A percentile compares a stretch with the other conserved stretches of the same genome.
Evolutionary conservation across 2,888 invertebrate genomes (phyloP).

Genomic region (Diarsia dahlii): DNA sequence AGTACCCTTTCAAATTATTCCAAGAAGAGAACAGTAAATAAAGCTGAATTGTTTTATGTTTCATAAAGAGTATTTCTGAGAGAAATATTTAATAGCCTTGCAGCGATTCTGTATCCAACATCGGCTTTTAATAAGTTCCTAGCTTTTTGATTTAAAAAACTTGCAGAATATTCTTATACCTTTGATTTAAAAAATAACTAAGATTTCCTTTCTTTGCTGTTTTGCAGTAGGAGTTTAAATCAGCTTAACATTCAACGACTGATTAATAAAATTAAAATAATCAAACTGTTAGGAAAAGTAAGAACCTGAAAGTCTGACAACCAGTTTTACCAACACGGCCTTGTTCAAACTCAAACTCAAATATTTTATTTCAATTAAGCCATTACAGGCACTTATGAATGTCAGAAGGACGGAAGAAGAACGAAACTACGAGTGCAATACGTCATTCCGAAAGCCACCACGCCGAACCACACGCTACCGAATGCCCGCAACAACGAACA

Average conservation of each 20-base stretch:
- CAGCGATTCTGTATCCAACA: slow-evolving; percentile 30
- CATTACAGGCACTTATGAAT: no score
- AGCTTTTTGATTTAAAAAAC: slow-evolving; percentile 13
- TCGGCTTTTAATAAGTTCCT: slow-evolving; percentile 45
- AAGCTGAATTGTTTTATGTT: slow-evolving; percentile 13
- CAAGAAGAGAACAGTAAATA: background rate
- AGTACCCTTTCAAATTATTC: background rate
- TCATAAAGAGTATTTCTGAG: slow-evolving; percentile 12
- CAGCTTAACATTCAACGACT: no score
- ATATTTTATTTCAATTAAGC: no score
- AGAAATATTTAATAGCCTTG: slow-evolving; percentile 15
- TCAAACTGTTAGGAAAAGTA: background rate
- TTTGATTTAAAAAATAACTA: slow-evolving; percentile 2
- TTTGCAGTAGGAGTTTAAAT: background rate
- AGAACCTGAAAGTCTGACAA: background rate
- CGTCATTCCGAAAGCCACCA: no score
- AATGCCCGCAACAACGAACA: no score
- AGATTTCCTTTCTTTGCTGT: background rate
- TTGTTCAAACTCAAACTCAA: no score
- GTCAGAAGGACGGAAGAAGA: no score
- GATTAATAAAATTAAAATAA: background rate
- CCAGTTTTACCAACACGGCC: no score
- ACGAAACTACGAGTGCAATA: no score
- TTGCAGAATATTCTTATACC: background rate
- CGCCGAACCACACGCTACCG: no score